Base-by-base conservation (phyloP, 2,113 vertebrate genomes). In the Aptenodytes patagonicus region DNA sequence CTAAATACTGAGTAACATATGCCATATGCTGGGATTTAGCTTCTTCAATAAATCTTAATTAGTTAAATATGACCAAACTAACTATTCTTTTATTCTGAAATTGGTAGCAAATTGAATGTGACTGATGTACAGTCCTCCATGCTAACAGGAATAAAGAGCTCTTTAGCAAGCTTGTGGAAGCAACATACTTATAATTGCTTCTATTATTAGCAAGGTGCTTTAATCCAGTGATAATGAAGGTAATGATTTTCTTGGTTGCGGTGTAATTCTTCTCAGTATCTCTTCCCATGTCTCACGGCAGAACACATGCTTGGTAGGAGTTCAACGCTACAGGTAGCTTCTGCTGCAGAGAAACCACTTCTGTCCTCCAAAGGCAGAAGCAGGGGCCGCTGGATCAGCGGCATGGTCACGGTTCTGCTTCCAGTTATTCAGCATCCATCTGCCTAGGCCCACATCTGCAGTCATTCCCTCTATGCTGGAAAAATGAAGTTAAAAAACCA, bases 41-140 rank as follows among this genome's bases (percentile, higher is more conserved):
- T 44, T 82, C 86, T 84, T 66, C 65, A 85, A 83, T 76, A 82
- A 85, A 92, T 73, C 92, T 92, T 85, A 90, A 94, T 94, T 90
- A 92, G 79, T 90, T 88, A 78, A 87, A 92, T 75, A 70, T 85
- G 90, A 85, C 89, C 49, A 73, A 80, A 54, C 72, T 36, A 81
- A 57, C 61, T 78, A 42, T 81, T 75, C 31, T 70, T 93, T 87
- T 68, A 32, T 55, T 73, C 54, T 21, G 32, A 71, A 83, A 77
- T 64, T 17, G 54, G 54, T 21, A 32, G 60, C 60, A 90, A 84
- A 95, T 92, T 68, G 87, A 52, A 88, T 64, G 58, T 60, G 80
- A 77, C 78, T 58, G 79, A 28, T 29, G 86, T 24, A 26, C 19
- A 2, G 52, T 47, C 57, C 65, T 40, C 69, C 62, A 7, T 16